Conservation (phyloP, 2,113 vertebrate species). For the Megaceryle maxima region DNA sequence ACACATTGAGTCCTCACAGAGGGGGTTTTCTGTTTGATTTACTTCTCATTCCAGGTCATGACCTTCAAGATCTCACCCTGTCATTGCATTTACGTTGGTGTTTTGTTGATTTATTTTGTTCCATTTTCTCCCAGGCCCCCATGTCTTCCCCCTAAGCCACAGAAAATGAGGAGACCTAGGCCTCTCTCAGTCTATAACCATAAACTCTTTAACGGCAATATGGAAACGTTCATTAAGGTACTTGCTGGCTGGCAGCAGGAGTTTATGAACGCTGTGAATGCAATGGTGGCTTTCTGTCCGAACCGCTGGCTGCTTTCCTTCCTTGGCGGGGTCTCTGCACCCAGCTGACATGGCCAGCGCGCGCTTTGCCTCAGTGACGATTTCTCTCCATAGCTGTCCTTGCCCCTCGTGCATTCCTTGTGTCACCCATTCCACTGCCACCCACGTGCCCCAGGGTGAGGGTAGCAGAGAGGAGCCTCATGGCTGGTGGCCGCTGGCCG, state of each 20-base stretch:
- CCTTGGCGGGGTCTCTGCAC: not conserved
- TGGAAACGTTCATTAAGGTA: conserved; percentile 99
- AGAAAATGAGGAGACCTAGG: conserved; percentile 99
- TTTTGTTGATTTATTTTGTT: conserved; percentile 73
- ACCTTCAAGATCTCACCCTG: conserved; percentile 47
- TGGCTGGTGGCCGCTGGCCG: not conserved
- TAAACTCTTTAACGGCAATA: conserved; percentile 99
- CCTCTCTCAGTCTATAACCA: conserved; percentile 97
- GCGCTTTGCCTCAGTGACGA: not conserved
- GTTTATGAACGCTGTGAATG: conserved; percentile 76
- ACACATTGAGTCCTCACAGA: fast-evolving
- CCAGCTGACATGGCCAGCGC: not conserved
- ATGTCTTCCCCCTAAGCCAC: conserved; percentile 98
- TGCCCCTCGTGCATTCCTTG: not conserved
- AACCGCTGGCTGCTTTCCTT: not conserved
- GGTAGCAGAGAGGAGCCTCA: not conserved
- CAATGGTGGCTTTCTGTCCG: conserved; percentile 75
- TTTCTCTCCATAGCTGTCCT: not conserved
- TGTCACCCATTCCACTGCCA: not conserved
- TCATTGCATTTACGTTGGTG: conserved; percentile 72
- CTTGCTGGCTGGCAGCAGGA: conserved; percentile 77
- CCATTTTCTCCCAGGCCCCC: conserved; percentile 93
- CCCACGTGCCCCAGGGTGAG: not conserved
- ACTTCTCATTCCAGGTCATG: not conserved
- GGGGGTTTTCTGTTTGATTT: not conserved